These are phyloP conservation scores for Dryoscopus gambensis DNA, from an alignment of 2,113 vertebrate species.

Conservation along the genomic window DNA sequence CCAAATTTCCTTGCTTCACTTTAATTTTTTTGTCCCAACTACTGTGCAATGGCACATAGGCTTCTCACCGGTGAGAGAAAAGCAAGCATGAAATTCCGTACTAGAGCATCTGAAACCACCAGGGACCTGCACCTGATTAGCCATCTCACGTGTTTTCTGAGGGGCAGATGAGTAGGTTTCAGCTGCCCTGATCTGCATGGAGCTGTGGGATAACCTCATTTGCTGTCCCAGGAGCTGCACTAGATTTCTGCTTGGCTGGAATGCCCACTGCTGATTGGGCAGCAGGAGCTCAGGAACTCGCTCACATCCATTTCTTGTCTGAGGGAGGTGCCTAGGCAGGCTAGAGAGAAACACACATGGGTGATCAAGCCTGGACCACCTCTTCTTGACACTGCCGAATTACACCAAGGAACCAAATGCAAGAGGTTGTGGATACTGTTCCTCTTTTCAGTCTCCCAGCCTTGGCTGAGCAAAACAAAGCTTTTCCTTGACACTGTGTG, in stretches of 20 bases:
- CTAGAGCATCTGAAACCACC: not conserved
- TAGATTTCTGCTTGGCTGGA: not conserved
- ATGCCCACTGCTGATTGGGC: not conserved
- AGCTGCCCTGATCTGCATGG: not conserved
- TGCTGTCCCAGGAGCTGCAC: not conserved
- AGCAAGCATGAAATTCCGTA: not conserved
- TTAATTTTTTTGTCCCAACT: not conserved
- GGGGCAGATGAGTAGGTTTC: not conserved
- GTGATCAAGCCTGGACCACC: not conserved
- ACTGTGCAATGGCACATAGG: accelerated
- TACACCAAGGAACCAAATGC: not conserved
- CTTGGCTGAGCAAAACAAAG: not conserved
- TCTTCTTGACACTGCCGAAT: not conserved
- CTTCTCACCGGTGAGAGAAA: not conserved
- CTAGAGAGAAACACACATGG: not conserved
- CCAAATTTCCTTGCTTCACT: not conserved
- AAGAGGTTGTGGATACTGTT: not conserved
- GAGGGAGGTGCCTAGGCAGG: not conserved
- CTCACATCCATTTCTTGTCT: not conserved
- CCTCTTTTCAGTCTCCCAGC: not conserved
- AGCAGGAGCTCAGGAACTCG: not conserved
- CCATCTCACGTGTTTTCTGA: not conserved
- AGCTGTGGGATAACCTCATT: not conserved
- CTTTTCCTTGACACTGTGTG: not conserved
- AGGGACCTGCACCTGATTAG: not conserved